Conservation (phyloP, 1,140 invertebrate species). For the Drosophila novamexicana region DNA sequence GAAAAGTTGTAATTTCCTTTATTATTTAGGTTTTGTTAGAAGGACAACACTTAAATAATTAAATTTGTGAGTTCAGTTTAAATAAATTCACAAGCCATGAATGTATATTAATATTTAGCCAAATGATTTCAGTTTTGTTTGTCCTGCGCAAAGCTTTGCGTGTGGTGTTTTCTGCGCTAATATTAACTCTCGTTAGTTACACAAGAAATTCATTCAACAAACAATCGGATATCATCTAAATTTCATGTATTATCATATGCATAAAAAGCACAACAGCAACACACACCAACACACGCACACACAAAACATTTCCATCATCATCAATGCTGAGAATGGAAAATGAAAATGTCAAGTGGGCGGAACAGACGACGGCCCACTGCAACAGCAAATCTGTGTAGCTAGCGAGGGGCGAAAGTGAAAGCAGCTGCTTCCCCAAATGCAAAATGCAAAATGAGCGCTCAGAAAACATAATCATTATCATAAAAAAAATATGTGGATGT, state of each 20-base stretch:
- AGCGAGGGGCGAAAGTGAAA: constrained; percentile 37
- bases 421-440: constrained; percentile 47
- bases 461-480: constrained; percentile 69
- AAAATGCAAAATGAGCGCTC: constrained; percentile 53
- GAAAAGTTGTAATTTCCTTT: too few relatives aligned
- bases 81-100: too few relatives aligned
- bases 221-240: constrained; percentile 6
- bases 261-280: constrained; percentile 11
- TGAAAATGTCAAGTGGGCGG: constrained; percentile 11
- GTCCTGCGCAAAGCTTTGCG: too few relatives aligned
- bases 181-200: constrained; percentile 13
- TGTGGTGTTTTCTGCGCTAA: neutral
- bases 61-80: too few relatives aligned
- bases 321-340: constrained; percentile 19
- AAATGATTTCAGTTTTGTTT: too few relatives aligned
- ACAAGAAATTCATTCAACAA: constrained; percentile 4
- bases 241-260: constrained; percentile 9
- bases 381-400: constrained; percentile 34
- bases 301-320: constrained; percentile 31
- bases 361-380: neutral
- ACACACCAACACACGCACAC: constrained; percentile 6
- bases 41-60: too few relatives aligned
- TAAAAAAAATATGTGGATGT: constrained; percentile 47
- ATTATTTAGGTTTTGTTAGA: too few relatives aligned
- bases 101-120: too few relatives aligned